Evolutionary conservation across 2,888 invertebrate genomes (phyloP).

Genomic region (Dione juno): DNA sequence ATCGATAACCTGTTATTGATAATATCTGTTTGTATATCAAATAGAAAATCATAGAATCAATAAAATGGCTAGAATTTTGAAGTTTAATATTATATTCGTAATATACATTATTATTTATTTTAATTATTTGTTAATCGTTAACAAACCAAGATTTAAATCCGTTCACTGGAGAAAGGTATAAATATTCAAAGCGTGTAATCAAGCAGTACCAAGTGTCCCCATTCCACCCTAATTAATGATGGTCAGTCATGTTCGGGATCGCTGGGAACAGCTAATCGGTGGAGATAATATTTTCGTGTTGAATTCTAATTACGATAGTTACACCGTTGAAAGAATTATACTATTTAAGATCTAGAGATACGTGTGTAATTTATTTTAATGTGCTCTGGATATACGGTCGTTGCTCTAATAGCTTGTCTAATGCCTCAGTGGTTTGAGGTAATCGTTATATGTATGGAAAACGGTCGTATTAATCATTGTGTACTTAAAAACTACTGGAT

Average conservation of each 20-base stretch:
- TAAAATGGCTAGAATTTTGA: too few species aligned
- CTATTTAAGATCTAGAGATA: conserved; percentile 49
- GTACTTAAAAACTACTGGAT: conserved; percentile 1
- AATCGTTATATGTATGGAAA: conserved; percentile 30
- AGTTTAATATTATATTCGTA: too few species aligned
- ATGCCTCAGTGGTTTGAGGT: conserved; percentile 37
- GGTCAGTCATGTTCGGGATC: conserved; percentile 62
- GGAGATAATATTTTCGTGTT: conserved; percentile 55
- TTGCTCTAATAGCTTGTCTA: conserved; percentile 44
- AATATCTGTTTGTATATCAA: background rate
- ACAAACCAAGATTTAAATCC: background rate
- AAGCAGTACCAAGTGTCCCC: conserved; percentile 34
- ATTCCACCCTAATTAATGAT: conserved; percentile 59
- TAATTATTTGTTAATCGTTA: too few species aligned
- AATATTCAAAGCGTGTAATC: conserved; percentile 7
- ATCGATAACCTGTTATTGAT: background rate
- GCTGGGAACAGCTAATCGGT: conserved; percentile 59
- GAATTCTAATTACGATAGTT: conserved; percentile 54
- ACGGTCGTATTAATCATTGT: conserved; percentile 15
- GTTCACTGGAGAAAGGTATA: background rate
- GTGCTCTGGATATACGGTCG: conserved; percentile 45
- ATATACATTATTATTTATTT: too few species aligned
- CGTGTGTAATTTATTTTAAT: conserved; percentile 48
- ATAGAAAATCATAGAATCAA: too few species aligned
- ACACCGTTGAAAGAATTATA: conserved; percentile 58